A percentile compares a stretch with the other conserved stretches of the same genome.
phyloP scores from a whole-genome alignment of 1,140 invertebrate genomes.

The Heliothis virescens region DNA sequence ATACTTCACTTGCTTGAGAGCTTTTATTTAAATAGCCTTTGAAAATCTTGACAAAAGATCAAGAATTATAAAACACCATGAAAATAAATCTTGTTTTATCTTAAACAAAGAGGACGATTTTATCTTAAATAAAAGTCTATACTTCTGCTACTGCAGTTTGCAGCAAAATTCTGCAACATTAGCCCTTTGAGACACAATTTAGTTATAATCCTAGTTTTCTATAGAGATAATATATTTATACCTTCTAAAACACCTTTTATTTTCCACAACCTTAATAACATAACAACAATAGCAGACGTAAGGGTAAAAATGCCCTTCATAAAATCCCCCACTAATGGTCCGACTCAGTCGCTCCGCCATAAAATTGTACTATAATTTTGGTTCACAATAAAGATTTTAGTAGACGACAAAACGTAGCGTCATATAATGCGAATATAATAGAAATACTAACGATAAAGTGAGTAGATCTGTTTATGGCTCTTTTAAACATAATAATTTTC shows the following conservation, averaged over 20 bases:
- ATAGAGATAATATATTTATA: background rate
- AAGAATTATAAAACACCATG: background rate
- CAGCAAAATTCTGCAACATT: background rate
- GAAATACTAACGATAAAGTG: slow-evolving; percentile 1
- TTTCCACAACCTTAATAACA: slow-evolving; percentile 10
- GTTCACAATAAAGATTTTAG: slow-evolving; percentile 35
- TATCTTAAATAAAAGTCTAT: slow-evolving; percentile 4
- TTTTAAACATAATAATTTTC: slow-evolving; percentile 17
- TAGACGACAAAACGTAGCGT: slow-evolving; percentile 33
- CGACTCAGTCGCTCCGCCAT: slow-evolving; percentile 7
- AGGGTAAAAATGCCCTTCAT: slow-evolving; percentile 22
- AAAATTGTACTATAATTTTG: slow-evolving; percentile 24
- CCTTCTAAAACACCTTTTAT: background rate
- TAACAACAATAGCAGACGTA: slow-evolving; percentile 24
- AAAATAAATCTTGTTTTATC: slow-evolving; percentile 4
- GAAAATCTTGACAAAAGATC: background rate
- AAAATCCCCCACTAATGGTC: slow-evolving; percentile 33
- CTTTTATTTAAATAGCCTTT: slow-evolving; percentile 1
- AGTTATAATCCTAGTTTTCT: background rate
- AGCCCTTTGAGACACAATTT: background rate
- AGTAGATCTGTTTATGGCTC: slow-evolving; percentile 19
- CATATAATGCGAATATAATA: slow-evolving; percentile 27
- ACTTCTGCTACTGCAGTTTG: background rate
- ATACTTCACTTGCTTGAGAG: slow-evolving; percentile 15
- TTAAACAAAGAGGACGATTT: slow-evolving; percentile 6